These are phyloP conservation scores for Drosophila tristis DNA, from an alignment of 1,140 invertebrate species.

Conservation along the genomic window DNA sequence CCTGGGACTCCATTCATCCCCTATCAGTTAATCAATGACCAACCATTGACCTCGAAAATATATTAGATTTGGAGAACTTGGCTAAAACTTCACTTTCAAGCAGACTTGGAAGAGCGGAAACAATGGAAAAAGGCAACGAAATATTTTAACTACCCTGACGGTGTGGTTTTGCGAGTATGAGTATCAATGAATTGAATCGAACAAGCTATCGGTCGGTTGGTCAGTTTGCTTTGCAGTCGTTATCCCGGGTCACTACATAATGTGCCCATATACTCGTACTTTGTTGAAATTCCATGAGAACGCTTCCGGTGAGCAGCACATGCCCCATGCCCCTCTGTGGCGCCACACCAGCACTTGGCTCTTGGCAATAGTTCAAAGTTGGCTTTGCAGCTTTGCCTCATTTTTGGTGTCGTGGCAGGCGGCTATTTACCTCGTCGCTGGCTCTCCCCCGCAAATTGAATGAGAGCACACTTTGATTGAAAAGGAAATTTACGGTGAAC, in stretches of 20 bases:
- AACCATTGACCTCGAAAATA: conserved; percentile 13
- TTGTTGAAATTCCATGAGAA: conserved; percentile 60
- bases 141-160: conserved; percentile 63
- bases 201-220: conserved; percentile 28
- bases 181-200: conserved; percentile 26
- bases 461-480: conserved; percentile 81
- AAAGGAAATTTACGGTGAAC: conserved; percentile 77
- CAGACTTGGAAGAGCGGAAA: conserved; percentile 13
- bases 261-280: conserved; percentile 27
- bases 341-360: conserved; percentile 50
- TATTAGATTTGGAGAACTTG: conserved; percentile 15
- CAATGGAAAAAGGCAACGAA: conserved; percentile 37
- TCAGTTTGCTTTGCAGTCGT: conserved; percentile 33
- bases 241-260: conserved; percentile 32
- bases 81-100: conserved; percentile 4
- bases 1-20: neutral
- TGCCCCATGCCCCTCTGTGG: conserved; percentile 43
- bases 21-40: conserved; percentile 8
- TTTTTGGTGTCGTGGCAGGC: conserved; percentile 16
- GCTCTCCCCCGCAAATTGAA: conserved; percentile 62
- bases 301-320: conserved; percentile 47
- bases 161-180: conserved; percentile 29
- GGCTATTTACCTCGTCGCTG: conserved; percentile 49
- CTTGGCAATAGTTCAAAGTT: conserved; percentile 75
- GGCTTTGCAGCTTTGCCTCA: conserved; percentile 15